These are phyloP conservation scores for Schizaphis graminum DNA, from an alignment of 2,888 invertebrate species.

Conservation along the genomic window DNA sequence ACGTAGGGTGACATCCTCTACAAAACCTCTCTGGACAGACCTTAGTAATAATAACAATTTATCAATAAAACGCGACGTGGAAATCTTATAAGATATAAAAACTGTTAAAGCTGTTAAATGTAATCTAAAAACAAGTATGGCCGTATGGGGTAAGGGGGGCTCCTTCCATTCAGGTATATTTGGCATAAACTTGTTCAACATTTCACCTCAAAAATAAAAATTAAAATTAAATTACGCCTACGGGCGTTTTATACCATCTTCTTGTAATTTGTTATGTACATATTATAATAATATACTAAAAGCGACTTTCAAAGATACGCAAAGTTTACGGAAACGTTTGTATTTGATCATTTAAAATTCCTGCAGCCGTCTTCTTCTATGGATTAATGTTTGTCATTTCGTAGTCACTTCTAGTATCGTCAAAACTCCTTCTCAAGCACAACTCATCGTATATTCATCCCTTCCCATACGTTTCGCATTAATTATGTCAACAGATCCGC, in stretches of 20 bases:
- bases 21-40: neutral
- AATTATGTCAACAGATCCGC: neutral
- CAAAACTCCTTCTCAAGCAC: neutral
- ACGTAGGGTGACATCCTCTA: neutral
- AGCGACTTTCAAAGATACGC: neutral
- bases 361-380: neutral
- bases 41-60: neutral
- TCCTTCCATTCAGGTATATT: neutral
- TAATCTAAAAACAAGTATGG: neutral
- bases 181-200: neutral
- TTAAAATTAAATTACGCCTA: neutral
- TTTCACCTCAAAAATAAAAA: neutral
- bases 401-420: neutral
- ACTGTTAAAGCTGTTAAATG: neutral
- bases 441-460: slow-evolving; percentile 13
- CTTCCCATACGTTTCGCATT: neutral
- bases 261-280: neutral
- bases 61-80: neutral
- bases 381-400: slow-evolving; percentile 34
- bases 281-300: neutral
- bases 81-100: neutral
- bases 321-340: slow-evolving; percentile 1
- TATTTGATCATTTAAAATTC: slow-evolving; percentile 18
- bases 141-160: neutral
- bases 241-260: neutral